Conservation (phyloP, 37 sponge, comb jelly and placozoan species). For the Hexactinellida sp. region DNA sequence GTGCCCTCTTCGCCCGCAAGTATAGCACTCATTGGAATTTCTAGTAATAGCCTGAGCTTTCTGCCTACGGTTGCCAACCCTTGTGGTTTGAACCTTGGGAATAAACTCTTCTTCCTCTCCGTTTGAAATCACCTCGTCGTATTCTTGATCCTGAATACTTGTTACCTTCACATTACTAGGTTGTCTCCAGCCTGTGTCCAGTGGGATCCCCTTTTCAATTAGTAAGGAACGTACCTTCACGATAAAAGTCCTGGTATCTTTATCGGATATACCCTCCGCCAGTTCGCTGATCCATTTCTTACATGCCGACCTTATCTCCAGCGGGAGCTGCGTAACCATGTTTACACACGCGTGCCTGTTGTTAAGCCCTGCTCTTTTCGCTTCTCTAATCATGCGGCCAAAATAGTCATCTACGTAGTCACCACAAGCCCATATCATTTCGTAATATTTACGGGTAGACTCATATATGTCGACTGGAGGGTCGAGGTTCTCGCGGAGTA, state of each 20-base stretch:
- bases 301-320: neutral
- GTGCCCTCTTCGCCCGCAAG: neutral
- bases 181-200: neutral
- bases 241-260: neutral
- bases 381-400: neutral
- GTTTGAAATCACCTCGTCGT: too few species aligned
- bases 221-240: neutral
- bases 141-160: neutral
- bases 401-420: slow-evolving; percentile 10
- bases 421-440: neutral
- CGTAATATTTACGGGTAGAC: neutral
- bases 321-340: neutral
- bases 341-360: neutral
- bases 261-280: neutral
- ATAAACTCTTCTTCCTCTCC: neutral
- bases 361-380: neutral
- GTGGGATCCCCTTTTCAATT: neutral
- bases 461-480: neutral
- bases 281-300: neutral
- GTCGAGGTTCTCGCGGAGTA: neutral
- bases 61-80: neutral
- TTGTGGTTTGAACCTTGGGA: neutral
- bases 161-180: neutral
- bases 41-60: neutral
- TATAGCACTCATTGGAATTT: neutral